These are phyloP conservation scores for Allophyes oxyacanthae DNA, from an alignment of 2,888 invertebrate genomes.

Conservation along the genomic window DNA sequence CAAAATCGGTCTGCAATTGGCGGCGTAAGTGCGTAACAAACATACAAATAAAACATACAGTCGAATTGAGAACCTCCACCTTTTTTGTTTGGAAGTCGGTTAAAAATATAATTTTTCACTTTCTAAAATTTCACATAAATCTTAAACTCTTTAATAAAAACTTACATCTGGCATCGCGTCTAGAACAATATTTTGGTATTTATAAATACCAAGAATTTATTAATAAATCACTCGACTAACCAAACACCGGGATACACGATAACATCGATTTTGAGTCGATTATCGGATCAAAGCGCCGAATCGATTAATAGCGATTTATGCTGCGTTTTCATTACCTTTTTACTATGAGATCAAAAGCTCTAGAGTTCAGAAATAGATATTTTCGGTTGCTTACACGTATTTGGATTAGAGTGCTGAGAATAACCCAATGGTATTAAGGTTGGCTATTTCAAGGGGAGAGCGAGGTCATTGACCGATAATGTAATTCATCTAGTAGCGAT, in stretches of 20 bases:
- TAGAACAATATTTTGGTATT: conserved; percentile 42
- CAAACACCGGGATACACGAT: conserved; percentile 43
- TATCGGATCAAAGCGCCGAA: conserved; percentile 72
- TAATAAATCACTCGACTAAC: conserved; percentile 46
- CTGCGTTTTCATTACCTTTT: conserved; percentile 52
- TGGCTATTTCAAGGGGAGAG: conserved; percentile 41
- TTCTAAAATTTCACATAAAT: conserved; percentile 37
- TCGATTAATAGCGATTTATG: conserved; percentile 71
- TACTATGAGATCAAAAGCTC: conserved; percentile 76
- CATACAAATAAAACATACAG: too few relatives aligned
- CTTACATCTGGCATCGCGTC: conserved; percentile 21
- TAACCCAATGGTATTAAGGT: conserved; percentile 45
- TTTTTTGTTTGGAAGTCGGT: too few relatives aligned
- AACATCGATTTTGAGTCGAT: conserved; percentile 67
- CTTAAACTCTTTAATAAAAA: conserved; percentile 28
- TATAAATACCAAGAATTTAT: conserved; percentile 29
- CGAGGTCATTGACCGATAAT: conserved; percentile 54
- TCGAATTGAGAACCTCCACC: too few relatives aligned
- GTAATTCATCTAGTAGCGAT: conserved; percentile 38
- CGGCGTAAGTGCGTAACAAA: too few relatives aligned
- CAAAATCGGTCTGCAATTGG: too few relatives aligned
- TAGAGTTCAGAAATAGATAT: conserved; percentile 59
- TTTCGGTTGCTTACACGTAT: conserved; percentile 48
- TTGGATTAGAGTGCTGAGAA: conserved; percentile 45
- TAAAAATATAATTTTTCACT: conserved; percentile 34